phyloP scores from a whole-genome alignment of 2,797 vertebrate species.

The Neopelma chrysocephalum region DNA sequence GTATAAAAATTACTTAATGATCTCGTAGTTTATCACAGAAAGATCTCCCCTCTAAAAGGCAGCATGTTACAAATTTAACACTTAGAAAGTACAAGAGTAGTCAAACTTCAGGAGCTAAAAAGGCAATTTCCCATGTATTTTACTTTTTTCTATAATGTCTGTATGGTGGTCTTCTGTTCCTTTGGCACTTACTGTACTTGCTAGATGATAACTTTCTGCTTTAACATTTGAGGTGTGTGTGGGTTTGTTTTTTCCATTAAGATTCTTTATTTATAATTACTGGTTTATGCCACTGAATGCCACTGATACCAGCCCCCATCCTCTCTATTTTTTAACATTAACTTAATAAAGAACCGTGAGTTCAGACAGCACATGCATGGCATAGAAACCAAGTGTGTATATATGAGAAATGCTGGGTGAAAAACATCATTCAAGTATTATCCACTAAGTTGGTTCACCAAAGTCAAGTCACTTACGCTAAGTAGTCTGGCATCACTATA shows the following conservation, averaged over 20 bases:
- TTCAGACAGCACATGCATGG: neutral
- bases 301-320: neutral
- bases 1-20: neutral
- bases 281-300: neutral
- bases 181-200: neutral
- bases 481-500: constrained; percentile 93
- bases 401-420: neutral
- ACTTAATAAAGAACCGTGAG: neutral
- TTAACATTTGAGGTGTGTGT: neutral
- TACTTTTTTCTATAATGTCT: neutral
- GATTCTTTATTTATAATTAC: neutral
- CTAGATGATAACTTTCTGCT: neutral
- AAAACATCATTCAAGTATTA: neutral
- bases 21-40: neutral
- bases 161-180: neutral
- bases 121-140: neutral
- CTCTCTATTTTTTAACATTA: neutral
- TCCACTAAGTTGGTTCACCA: neutral
- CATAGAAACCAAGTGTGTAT: neutral
- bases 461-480: constrained; percentile 83
- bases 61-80: neutral
- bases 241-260: neutral
- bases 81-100: neutral
- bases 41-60: neutral
- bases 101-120: neutral